Evolutionary conservation across 2,888 invertebrate genomes (phyloP).

Genomic region (Stenurella melanura): DNA sequence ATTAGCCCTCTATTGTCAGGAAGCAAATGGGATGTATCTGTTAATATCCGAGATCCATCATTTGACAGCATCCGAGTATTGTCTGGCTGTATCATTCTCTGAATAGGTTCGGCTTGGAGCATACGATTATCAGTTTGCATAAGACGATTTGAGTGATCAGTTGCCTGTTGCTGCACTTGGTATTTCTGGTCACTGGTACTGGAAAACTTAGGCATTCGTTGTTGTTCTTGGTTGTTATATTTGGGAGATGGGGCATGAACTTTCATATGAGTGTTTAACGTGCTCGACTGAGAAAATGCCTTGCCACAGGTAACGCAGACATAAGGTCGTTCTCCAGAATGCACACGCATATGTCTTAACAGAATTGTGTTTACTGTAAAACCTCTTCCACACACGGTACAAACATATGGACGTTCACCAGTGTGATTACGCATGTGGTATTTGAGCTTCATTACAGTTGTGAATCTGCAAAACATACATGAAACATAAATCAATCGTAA

Average conservation of each 20-base stretch:
- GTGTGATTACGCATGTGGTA: slow-evolving; percentile 74
- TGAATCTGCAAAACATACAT: slow-evolving; percentile 67
- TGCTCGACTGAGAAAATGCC: slow-evolving; percentile 73
- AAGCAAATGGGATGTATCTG: slow-evolving; percentile 65
- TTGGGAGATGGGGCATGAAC: slow-evolving; percentile 68
- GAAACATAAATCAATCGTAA: neutral
- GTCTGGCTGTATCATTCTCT: slow-evolving; percentile 65
- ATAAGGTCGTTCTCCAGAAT: slow-evolving; percentile 73
- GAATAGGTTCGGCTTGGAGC: slow-evolving; percentile 65
- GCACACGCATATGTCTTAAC: slow-evolving; percentile 72
- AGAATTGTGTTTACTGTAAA: slow-evolving; percentile 73
- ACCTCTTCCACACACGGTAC: slow-evolving; percentile 72
- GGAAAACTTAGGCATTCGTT: slow-evolving; percentile 62
- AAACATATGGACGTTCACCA: slow-evolving; percentile 73
- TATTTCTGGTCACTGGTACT: slow-evolving; percentile 46
- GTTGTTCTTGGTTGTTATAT: slow-evolving; percentile 60
- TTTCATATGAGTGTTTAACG: slow-evolving; percentile 73
- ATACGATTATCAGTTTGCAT: slow-evolving; percentile 67
- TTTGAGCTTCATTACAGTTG: slow-evolving; percentile 73
- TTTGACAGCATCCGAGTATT: slow-evolving; percentile 58
- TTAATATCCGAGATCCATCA: slow-evolving; percentile 62
- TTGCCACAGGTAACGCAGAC: slow-evolving; percentile 73
- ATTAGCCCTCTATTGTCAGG: slow-evolving; percentile 58
- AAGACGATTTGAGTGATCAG: slow-evolving; percentile 62
- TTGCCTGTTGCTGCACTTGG: slow-evolving; percentile 49